These are phyloP conservation scores for Rhabdophis nuchalis DNA, from an alignment of 2,797 vertebrate species.

Conservation along the genomic window DNA sequence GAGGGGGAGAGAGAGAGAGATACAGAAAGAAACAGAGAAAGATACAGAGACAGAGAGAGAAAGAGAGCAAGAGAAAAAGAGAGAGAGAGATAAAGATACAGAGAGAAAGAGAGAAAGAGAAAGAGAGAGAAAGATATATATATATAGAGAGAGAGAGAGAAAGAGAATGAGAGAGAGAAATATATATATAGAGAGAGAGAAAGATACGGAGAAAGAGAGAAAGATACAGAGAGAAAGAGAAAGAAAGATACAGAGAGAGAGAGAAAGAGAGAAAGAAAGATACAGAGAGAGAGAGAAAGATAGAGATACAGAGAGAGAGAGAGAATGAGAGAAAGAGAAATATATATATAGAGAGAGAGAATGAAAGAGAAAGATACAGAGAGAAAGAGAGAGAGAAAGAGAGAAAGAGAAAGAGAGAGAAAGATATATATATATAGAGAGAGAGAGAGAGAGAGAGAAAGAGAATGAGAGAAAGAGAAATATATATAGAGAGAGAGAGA, in stretches of 20 bases:
- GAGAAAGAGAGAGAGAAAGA: neutral
- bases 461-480: no score
- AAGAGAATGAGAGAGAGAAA: no score
- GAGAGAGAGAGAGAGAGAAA: no score
- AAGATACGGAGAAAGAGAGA: neutral
- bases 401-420: constrained; percentile 43
- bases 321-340: constrained; percentile 49
- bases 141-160: no score
- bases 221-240: no score
- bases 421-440: neutral
- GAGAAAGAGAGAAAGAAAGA: constrained; percentile 48
- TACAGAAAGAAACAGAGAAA: neutral
- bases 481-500: constrained; percentile 54
- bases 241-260: neutral
- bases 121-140: neutral
- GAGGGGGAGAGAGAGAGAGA: constrained; percentile 49
- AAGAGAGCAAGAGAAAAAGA: neutral
- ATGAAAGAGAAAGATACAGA: no score
- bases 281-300: neutral
- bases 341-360: neutral
- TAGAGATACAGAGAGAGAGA: neutral
- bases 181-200: constrained; percentile 54
- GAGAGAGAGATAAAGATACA: no score
- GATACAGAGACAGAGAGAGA: no score
- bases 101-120: constrained; percentile 48